Evolutionary conservation across 2,888 invertebrate genomes (phyloP).

Genomic region (Leucophenga montana): DNA sequence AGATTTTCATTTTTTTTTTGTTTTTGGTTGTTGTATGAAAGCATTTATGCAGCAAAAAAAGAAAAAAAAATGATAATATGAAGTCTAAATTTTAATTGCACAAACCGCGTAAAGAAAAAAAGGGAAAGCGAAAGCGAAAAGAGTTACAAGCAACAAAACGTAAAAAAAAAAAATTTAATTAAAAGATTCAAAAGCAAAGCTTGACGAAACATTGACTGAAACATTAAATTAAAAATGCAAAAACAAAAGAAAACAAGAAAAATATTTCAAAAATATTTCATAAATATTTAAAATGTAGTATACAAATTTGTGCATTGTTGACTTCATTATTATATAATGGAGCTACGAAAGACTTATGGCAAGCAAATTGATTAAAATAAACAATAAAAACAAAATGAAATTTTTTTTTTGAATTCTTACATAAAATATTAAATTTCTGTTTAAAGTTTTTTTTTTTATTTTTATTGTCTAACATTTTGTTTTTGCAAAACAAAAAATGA

Average conservation of each 20-base stretch:
- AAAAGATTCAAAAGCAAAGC: constrained; percentile 60
- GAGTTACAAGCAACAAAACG: background rate
- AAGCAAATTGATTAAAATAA: constrained; percentile 29
- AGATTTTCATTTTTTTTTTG: too few species aligned
- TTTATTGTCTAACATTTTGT: background rate
- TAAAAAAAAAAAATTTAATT: constrained; percentile 15
- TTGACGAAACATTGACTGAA: constrained; percentile 64
- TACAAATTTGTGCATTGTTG: constrained; percentile 38
- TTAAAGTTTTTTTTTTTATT: background rate
- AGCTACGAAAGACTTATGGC: constrained; percentile 55
- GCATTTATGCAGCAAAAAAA: background rate
- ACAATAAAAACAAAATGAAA: constrained; percentile 30
- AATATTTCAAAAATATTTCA: constrained; percentile 38
- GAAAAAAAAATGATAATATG: background rate
- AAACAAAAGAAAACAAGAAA: constrained; percentile 39
- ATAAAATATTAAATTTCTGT: constrained; percentile 21
- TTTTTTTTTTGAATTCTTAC: constrained; percentile 45
- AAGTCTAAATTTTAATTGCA: too few species aligned
- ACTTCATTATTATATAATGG: constrained; percentile 57
- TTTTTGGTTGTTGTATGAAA: too few species aligned
- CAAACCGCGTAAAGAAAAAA: background rate
- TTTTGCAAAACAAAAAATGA: too few species aligned
- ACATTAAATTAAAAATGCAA: constrained; percentile 34
- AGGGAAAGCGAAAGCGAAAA: too few species aligned
- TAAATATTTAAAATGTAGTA: constrained; percentile 41